These are phyloP conservation scores for Panonychus citri DNA, from an alignment of 1,140 invertebrate species.

Conservation along the genomic window DNA sequence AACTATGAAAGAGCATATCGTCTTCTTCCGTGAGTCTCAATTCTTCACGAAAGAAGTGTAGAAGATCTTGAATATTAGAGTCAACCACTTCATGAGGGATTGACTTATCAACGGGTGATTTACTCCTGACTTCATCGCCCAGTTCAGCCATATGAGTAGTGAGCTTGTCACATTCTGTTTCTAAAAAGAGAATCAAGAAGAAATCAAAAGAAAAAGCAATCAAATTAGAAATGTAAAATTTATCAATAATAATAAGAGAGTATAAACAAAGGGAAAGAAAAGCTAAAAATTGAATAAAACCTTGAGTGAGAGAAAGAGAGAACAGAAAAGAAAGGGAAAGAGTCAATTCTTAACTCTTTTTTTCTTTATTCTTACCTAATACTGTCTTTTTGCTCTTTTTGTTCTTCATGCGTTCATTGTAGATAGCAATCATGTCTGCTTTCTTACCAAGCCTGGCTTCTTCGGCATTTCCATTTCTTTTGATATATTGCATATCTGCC, in stretches of 20 bases:
- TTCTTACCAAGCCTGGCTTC: background rate
- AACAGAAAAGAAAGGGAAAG: no score
- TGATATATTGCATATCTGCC: slow-evolving; percentile 1
- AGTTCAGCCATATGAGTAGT: no score
- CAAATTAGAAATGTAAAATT: no score
- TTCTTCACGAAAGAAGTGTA: background rate
- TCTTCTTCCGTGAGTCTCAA: background rate
- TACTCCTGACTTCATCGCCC: background rate
- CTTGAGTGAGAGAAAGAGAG: no score
- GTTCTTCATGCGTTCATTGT: background rate
- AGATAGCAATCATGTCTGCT: background rate
- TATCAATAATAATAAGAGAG: no score
- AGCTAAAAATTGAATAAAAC: background rate
- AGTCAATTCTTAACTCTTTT: no score
- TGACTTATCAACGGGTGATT: background rate
- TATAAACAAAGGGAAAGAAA: background rate
- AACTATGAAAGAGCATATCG: background rate
- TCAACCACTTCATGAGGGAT: background rate
- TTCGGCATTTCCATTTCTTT: background rate
- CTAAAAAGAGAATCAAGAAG: no score
- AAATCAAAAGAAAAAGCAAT: no score
- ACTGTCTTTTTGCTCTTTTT: background rate
- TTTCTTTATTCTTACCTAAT: background rate
- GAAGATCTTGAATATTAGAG: background rate
- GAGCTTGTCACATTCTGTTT: no score